phyloP scores from a whole-genome alignment of 2,113 vertebrate species.

The Progne subis region DNA sequence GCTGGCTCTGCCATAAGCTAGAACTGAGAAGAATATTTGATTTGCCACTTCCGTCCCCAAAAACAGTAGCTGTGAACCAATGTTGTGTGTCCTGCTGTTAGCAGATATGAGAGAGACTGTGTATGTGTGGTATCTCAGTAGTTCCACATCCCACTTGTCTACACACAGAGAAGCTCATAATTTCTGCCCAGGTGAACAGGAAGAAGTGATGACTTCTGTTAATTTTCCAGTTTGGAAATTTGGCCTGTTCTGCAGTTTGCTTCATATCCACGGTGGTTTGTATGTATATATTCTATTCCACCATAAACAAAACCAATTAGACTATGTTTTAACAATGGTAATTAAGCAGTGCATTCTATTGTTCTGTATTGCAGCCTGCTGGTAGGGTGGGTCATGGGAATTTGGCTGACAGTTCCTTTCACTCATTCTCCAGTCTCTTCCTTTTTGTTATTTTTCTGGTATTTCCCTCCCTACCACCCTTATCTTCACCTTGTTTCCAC shows the following conservation, averaged over 20 bases:
- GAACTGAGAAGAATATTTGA: background rate
- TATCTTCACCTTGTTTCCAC: background rate
- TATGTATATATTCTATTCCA: background rate
- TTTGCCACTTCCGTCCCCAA: rapidly evolving
- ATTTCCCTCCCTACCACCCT: background rate
- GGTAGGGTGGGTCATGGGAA: background rate
- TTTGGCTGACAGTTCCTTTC: background rate
- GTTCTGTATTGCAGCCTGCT: background rate
- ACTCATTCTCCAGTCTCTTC: background rate
- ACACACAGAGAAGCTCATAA: background rate
- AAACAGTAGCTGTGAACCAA: rapidly evolving
- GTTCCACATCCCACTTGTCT: background rate
- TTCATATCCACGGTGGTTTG: background rate
- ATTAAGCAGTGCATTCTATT: conserved; percentile 21
- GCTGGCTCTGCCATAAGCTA: background rate
- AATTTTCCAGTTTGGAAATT: conserved; percentile 40
- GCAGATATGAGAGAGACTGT: background rate
- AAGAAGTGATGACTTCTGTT: background rate
- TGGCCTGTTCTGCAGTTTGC: background rate
- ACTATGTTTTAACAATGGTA: background rate
- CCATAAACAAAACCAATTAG: background rate
- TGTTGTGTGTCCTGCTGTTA: background rate
- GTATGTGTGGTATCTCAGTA: background rate
- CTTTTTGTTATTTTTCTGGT: background rate
- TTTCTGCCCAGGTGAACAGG: background rate